Conservation (phyloP, 1,140 invertebrate genomes). For the Matsumurasca onukii region DNA sequence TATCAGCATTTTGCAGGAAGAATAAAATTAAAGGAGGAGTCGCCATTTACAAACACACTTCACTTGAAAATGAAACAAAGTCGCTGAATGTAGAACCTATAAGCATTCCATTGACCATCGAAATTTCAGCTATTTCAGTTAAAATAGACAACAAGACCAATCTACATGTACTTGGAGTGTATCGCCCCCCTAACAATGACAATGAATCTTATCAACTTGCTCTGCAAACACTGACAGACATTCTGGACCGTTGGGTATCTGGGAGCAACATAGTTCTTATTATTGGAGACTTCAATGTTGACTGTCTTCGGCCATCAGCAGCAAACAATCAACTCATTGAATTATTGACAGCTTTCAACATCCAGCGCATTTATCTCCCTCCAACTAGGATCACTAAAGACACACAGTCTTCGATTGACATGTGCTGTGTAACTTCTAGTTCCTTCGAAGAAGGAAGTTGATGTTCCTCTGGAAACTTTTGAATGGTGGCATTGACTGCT, state of each 20-base stretch:
- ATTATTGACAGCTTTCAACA: conserved; percentile 1
- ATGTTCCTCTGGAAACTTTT: no score
- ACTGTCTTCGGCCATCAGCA: background rate
- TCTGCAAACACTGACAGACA: background rate
- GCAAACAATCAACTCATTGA: background rate
- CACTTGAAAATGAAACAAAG: background rate
- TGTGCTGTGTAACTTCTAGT: background rate
- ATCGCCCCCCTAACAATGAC: background rate
- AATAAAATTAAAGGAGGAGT: background rate
- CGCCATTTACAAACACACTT: background rate
- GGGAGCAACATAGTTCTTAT: background rate
- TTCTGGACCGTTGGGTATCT: background rate
- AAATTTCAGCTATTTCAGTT: background rate
- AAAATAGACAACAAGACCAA: background rate
- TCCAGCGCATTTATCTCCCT: background rate
- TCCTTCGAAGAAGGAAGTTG: background rate
- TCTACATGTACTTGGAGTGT: background rate
- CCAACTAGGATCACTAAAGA: conserved; percentile 1
- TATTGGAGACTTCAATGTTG: conserved; percentile 5
- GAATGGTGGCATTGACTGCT: no score
- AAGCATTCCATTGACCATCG: background rate
- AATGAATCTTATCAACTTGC: background rate
- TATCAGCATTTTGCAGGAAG: background rate
- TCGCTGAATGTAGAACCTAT: background rate
- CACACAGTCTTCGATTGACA: background rate